phyloP scores from a whole-genome alignment of 2,797 vertebrate genomes.

The Phataginus tricuspis region DNA sequence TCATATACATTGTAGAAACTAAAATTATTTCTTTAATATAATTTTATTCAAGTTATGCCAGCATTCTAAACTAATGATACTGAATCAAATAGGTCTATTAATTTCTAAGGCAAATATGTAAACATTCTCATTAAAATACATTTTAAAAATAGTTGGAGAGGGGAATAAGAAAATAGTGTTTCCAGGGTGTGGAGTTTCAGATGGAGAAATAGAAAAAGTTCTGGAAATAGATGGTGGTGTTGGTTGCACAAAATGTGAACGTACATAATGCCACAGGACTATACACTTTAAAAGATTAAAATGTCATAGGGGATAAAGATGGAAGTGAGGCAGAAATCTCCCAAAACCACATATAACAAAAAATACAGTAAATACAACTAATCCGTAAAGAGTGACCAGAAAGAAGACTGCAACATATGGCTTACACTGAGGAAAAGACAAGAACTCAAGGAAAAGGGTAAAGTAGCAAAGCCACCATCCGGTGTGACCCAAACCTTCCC shows the following conservation, averaged over 20 bases:
- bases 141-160: background rate
- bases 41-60: background rate
- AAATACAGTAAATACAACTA: too few relatives aligned
- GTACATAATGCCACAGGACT: background rate
- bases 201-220: background rate
- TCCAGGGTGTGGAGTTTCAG: background rate
- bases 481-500: too few relatives aligned
- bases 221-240: background rate
- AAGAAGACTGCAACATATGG: too few relatives aligned
- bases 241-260: background rate
- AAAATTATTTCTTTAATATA: background rate
- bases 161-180: background rate
- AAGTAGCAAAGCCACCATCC: too few relatives aligned
- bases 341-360: too few relatives aligned
- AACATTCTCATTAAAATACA: background rate
- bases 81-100: background rate
- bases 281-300: background rate
- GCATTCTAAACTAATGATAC: background rate
- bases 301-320: background rate
- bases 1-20: background rate
- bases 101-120: background rate
- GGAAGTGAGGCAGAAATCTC: too few relatives aligned
- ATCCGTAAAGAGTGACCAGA: too few relatives aligned
- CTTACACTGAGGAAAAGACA: too few relatives aligned
- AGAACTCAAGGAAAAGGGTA: too few relatives aligned